Evolutionary conservation across 2,888 invertebrate genomes (phyloP).

Genomic region (Caenorhabditis japonica): DNA sequence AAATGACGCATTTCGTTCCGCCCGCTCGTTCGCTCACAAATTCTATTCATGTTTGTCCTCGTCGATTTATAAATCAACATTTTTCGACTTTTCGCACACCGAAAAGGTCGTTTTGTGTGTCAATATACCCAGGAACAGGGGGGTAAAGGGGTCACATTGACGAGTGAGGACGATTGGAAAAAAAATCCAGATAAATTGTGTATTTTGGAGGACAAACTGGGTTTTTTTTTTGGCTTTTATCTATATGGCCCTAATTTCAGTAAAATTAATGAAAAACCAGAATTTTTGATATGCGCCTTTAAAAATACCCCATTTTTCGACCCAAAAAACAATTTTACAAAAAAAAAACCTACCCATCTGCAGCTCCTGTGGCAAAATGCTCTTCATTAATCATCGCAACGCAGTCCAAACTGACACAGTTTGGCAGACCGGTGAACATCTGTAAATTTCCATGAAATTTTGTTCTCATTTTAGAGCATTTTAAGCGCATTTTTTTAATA

Average conservation of each 20-base stretch:
- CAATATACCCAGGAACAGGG: no score
- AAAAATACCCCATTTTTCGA: slow-evolving; percentile 1
- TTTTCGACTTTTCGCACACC: slow-evolving; percentile 2
- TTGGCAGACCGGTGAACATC: slow-evolving; percentile 62
- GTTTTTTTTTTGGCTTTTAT: no score
- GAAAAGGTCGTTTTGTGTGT: no score
- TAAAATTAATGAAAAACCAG: no score
- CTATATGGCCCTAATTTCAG: no score
- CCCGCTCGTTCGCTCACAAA: not conserved
- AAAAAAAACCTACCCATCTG: slow-evolving; percentile 84
- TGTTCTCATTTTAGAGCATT: not conserved
- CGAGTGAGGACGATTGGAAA: no score
- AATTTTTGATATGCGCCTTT: no score
- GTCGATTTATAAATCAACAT: no score
- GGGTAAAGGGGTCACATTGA: no score
- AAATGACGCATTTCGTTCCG: not conserved
- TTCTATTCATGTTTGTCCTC: not conserved
- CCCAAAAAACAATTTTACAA: not conserved
- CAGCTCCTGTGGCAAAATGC: slow-evolving; percentile 91
- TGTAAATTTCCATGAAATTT: slow-evolving; percentile 14
- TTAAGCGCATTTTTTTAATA: not conserved
- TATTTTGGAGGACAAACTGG: no score
- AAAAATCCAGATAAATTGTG: no score
- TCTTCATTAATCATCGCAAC: slow-evolving; percentile 93
- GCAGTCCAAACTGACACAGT: slow-evolving; percentile 86